Evolutionary conservation across 2,888 invertebrate genomes (phyloP), one percentile per base, ranked within the genome.

Genomic region (Rhagophthalmus giganteus): DNA sequence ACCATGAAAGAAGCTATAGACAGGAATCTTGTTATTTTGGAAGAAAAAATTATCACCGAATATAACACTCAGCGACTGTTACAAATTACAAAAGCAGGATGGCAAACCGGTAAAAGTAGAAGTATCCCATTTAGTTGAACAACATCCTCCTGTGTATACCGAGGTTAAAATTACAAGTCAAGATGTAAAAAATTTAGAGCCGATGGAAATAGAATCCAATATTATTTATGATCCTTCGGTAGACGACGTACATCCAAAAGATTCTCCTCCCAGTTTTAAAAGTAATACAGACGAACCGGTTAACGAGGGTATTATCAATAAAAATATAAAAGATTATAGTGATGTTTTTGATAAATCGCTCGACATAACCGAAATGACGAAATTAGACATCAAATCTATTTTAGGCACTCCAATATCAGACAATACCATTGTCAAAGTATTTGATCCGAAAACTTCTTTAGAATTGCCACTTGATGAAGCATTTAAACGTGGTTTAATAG

Each of bases 381-480:
- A 88, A 72, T 78, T 85, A 62, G 93, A 93, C 8, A 75, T 89
- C n/a, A 72, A 93, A 3, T 80, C 82, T 8, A 87, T 92, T 6
- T 71, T 85, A 34, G 91, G 90, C 28, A 84, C 87, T 5, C 90
- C 91, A 1, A 73, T 90, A 38, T 87, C 86, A 2, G 83, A 85
- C 1, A 83, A 86, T 47, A 84, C 86, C 70, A 80, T 85, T 0
- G 80, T 88, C 2, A 74, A 72, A 52, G 70, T 69, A 58, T 51
- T 67, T 1, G 92, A 94, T 73, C 91, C 94, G 0, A 82, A 81
- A 61, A 88, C 90, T 1, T 91, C 90, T 2, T 85, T 90, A 68
- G 84, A 85, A 67, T 78, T 92, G 58, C 88, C 89, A 1, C 81
- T 90, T 61, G 87, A 90, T 72, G 86, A 88, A 39, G 94, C 94